Evolutionary conservation across 1,140 invertebrate species (phyloP).

Genomic region (Pseudobourletiella spinata): DNA sequence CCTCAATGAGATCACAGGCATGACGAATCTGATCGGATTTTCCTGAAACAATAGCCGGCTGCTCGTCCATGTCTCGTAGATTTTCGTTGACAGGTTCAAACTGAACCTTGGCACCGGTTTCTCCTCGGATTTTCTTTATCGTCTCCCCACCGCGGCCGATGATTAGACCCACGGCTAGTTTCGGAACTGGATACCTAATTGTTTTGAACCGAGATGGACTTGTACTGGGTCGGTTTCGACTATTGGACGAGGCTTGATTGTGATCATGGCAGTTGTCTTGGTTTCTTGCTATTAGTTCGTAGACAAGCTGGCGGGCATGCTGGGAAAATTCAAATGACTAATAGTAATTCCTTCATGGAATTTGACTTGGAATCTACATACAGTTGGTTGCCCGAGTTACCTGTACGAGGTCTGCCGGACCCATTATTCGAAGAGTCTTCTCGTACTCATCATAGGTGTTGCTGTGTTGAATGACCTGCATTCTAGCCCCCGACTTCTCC

Average conservation of each 20-base stretch:
- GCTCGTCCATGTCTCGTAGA: neutral
- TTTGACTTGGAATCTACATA: neutral
- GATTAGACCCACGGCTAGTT: slow-evolving; percentile 81
- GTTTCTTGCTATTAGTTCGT: neutral
- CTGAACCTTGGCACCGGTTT: slow-evolving; percentile 75
- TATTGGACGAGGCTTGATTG: neutral
- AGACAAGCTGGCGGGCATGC: slow-evolving; percentile 83
- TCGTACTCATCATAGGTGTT: slow-evolving; percentile 53
- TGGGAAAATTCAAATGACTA: slow-evolving; percentile 39
- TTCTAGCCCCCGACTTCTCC: slow-evolving; percentile 91
- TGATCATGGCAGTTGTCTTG: neutral
- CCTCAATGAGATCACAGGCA: slow-evolving; percentile 2
- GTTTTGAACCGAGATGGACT: neutral
- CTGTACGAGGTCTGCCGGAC: slow-evolving; percentile 82
- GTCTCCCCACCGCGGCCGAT: slow-evolving; percentile 85
- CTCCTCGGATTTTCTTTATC: slow-evolving; percentile 81
- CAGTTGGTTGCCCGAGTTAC: slow-evolving; percentile 32
- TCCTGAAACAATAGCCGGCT: neutral
- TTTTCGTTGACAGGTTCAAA: slow-evolving; percentile 51
- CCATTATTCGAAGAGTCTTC: slow-evolving; percentile 87
- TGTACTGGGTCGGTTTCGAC: neutral
- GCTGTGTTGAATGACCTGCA: slow-evolving; percentile 70
- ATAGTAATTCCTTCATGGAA: neutral
- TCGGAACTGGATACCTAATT: slow-evolving; percentile 58
- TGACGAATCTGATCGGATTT: slow-evolving; percentile 3